These are phyloP conservation scores for Aphis gossypii DNA, from an alignment of 1,140 invertebrate species.

Conservation along the genomic window DNA sequence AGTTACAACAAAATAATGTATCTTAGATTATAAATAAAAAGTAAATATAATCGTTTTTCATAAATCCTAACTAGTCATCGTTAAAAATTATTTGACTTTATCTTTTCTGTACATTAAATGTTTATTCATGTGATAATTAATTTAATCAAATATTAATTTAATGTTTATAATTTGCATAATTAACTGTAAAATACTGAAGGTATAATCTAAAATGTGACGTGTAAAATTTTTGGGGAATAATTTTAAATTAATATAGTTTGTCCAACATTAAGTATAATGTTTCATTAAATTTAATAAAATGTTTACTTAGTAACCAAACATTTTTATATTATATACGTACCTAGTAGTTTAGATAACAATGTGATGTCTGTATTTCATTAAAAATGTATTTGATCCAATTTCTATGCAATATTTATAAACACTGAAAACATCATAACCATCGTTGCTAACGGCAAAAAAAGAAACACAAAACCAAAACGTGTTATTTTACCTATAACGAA, in stretches of 20 bases:
- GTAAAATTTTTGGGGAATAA: not conserved
- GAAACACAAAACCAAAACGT: not conserved
- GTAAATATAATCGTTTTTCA: not conserved
- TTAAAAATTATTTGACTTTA: not conserved
- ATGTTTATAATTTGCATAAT: not conserved
- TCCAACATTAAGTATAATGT: not conserved
- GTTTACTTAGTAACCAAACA: not conserved
- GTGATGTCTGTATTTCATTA: not conserved
- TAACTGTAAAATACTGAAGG: not conserved
- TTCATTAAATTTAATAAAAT: not conserved
- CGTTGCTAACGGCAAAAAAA: not conserved
- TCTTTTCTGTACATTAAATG: not conserved
- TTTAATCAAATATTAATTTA: not conserved
- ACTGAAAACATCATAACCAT: not conserved
- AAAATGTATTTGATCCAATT: slow-evolving; percentile 4
- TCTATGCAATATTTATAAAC: not conserved
- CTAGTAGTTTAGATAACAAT: not conserved
- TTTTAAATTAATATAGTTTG: not conserved
- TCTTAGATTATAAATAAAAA: no score
- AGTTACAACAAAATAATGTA: not conserved
- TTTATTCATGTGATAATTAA: not conserved
- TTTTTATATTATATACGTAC: not conserved
- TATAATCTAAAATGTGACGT: not conserved
- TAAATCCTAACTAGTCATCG: not conserved
- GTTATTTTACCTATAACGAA: not conserved